Base-by-base conservation (phyloP, 2,888 invertebrate genomes). In the Perizoma affinitatum region DNA sequence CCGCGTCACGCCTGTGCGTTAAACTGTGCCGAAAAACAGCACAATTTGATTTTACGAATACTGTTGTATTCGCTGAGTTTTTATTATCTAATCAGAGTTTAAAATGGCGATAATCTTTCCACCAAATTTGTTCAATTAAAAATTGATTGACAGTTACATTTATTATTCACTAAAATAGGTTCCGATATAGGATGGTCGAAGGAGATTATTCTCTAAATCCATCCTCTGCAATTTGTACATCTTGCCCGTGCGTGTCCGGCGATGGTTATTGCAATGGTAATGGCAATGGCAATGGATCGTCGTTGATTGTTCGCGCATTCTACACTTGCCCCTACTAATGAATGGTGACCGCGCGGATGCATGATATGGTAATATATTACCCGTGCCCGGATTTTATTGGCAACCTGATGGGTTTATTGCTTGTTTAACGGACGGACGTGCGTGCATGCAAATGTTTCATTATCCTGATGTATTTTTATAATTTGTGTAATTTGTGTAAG, bases 191-290 rank as follows among this genome's bases (percentile, higher is more conserved):
- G 22, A 22, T 22, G 22, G 22, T 22, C 3, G 22, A 22, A 22
- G 22, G 3, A 22, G 22, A 22, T 22, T 22, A 22, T 22, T 22
- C 22, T 1, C 3, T 22, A 22, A 22, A 22, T n/a, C n/a, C n/a
- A n/a, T n/a, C n/a, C n/a, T n/a, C n/a, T n/a, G n/a, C n/a, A n/a
- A 22, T 1, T 2, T 1, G 22, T 22, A 5, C 51, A 38, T 49
- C 42, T 10, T 10, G 66, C 34, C n/a, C 35, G 40, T 40, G 63
- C 73, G 71, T 75, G 74, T 66, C 62, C 50, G 42, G 53, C 66
- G 61, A 68, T 59, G 67, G 71, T 71, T 72, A 72, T 61, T 51
- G 58, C 70, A 70, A 74, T 69, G 70, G 64, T 72, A 72, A 70
- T 22, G 3, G 22, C 22, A 22, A 22, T 22, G 22, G 22, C 3